Evolutionary conservation across 2,888 invertebrate genomes (phyloP).

Genomic region (Tetanocera ferruginea): DNA sequence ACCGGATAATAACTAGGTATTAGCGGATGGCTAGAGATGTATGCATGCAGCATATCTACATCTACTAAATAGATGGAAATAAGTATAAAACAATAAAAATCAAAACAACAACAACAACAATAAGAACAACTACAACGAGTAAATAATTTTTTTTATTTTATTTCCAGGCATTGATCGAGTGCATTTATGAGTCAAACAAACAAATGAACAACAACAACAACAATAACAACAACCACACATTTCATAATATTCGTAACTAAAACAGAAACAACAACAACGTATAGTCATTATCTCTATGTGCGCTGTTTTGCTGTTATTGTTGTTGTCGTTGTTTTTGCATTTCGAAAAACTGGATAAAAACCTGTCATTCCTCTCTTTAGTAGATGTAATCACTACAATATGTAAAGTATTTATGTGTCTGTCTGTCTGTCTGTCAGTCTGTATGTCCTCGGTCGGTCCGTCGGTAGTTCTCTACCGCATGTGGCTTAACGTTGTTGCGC

Average conservation of each 20-base stretch:
- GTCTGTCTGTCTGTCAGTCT: neutral
- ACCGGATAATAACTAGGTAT: no score
- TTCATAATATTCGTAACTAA: neutral
- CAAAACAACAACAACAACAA: neutral
- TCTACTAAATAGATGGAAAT: neutral
- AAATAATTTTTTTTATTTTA: neutral
- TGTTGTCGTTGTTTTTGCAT: neutral
- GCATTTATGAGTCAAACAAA: neutral
- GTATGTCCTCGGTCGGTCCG: neutral
- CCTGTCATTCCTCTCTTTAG: slow-evolving; percentile 28
- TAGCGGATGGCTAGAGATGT: no score
- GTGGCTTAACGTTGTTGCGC: slow-evolving; percentile 12
- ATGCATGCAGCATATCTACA: no score
- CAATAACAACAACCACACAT: neutral
- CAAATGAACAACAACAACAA: neutral
- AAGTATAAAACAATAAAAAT: neutral
- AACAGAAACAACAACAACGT: neutral
- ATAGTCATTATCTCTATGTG: slow-evolving; percentile 11
- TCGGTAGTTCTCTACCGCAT: neutral
- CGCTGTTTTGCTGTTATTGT: neutral
- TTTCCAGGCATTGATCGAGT: neutral
- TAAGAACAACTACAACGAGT: neutral
- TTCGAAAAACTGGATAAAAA: slow-evolving; percentile 18
- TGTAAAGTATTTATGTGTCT: slow-evolving; percentile 20
- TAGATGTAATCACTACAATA: slow-evolving; percentile 25